Evolutionary conservation across 2,113 vertebrate species (phyloP), one percentile per base, ranked within the genome.

Genomic region (Colistium nudipinnis): DNA sequence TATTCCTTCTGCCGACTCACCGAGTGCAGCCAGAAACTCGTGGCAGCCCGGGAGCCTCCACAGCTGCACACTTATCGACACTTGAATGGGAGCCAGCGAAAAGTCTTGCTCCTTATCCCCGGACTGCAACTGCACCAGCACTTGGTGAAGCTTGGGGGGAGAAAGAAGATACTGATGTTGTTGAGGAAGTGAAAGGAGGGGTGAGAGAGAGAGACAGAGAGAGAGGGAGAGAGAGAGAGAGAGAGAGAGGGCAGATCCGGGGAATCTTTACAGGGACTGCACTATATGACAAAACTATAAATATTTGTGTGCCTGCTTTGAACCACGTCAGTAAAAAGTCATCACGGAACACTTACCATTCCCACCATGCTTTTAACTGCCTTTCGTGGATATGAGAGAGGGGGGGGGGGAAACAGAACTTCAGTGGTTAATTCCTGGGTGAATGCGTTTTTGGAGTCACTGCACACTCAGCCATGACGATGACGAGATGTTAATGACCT

Each of bases 41-140:
- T 99, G 97, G 63, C 97, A 99, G 13, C 97, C 97, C 0, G 97
- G 96, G 3, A 98, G 93, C 80, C 96, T 95, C 97, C 97, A 99
- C 31, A 98, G 94, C 75, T 97, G 96, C 55, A 99, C 97, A 1
- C 96, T 95, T 83, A 99, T 96, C 52, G 96, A 96, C 77, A 96
- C 95, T 35, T 96, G 96, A 62, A 98, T 95, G 20, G 96, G 95
- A 7, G 93, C 91, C 61, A 94, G 85, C 0, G 94, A 89, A 44
- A 95, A 95, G 88, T 98, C 97, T 56, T 96, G 95, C 44, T 98
- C 96, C 87, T 97, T 96, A 86, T 98, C 97, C 0, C 93, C 92
- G 0, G 95, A 91, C 87, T 97, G 97, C 75, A 97, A 90, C 80
- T 98, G 96, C 60, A 96, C 96, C 87, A 98, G 87, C 66, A 98